Conservation (phyloP, 2,888 invertebrate species). For the Kuschelorhynchus macadamiae region DNA sequence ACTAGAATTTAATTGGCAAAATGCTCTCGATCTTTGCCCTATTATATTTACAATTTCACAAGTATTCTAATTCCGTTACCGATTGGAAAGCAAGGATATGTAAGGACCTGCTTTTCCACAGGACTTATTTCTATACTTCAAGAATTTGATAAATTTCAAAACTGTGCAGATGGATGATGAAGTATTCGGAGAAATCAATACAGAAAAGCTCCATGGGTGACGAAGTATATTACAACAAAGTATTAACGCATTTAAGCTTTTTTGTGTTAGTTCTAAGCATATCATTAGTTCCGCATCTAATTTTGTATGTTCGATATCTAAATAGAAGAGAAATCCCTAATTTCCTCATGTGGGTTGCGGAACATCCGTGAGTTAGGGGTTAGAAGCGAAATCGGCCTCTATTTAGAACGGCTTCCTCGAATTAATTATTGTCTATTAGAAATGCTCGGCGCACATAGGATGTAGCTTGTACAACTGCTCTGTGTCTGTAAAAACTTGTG, state of each 20-base stretch:
- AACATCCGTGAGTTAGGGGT: too few species aligned
- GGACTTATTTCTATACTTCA: constrained; percentile 62
- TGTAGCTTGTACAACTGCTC: too few species aligned
- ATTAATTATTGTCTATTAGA: too few species aligned
- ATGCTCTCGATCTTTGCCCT: too few species aligned
- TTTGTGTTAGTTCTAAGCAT: constrained; percentile 52
- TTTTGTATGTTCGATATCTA: constrained; percentile 55
- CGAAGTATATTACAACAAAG: constrained; percentile 54
- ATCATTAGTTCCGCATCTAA: constrained; percentile 57
- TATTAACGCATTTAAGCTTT: constrained; percentile 53
- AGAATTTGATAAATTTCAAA: constrained; percentile 62
- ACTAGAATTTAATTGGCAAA: too few species aligned
- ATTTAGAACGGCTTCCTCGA: too few species aligned
- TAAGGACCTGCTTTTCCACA: constrained; percentile 64
- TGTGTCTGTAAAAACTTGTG: too few species aligned
- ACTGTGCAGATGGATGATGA: constrained; percentile 51
- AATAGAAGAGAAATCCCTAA: constrained; percentile 60
- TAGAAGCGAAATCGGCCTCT: too few species aligned
- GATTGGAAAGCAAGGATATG: too few species aligned
- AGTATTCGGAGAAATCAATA: constrained; percentile 47
- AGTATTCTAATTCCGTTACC: too few species aligned
- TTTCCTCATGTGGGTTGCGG: constrained; percentile 64
- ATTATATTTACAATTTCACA: too few species aligned
- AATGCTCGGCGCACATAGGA: too few species aligned
- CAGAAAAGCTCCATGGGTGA: constrained; percentile 46